phyloP scores from a whole-genome alignment of 2,888 invertebrate species.

The Seira ritae region DNA sequence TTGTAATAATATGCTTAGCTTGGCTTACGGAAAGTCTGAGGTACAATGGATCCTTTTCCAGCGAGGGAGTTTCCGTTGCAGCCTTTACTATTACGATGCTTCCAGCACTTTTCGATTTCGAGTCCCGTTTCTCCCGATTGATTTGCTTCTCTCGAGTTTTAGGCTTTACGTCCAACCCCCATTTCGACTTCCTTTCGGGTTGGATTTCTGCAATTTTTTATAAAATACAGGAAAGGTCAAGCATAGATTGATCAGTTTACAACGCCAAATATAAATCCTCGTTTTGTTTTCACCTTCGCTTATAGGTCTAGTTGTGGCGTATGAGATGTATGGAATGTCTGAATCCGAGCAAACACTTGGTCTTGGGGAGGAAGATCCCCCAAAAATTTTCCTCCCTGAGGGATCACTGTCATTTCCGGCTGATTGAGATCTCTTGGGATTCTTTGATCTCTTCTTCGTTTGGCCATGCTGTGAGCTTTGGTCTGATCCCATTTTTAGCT shows the following conservation, averaged over 20 bases:
- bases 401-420: conserved; percentile 72
- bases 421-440: conserved; percentile 73
- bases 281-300: conserved; percentile 84
- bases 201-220: conserved; percentile 82
- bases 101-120: conserved; percentile 78
- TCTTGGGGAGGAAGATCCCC: conserved; percentile 87
- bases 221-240: conserved; percentile 32
- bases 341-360: conserved; percentile 93
- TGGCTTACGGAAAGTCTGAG: conserved; percentile 80
- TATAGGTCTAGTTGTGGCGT: conserved; percentile 91
- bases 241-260: neutral
- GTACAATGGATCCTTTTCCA: conserved; percentile 87
- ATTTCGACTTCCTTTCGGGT: conserved; percentile 68
- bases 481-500: conserved; percentile 74
- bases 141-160: conserved; percentile 74
- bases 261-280: too few species aligned
- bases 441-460: conserved; percentile 67
- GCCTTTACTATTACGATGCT: conserved; percentile 89
- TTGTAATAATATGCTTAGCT: neutral
- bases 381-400: conserved; percentile 56
- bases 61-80: conserved; percentile 79
- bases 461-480: conserved; percentile 74
- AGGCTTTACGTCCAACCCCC: conserved; percentile 74
- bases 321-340: conserved; percentile 93
- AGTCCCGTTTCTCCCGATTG: conserved; percentile 73